Conservation (phyloP, 2,797 vertebrate species). For the Pelobates cultripes region DNA sequence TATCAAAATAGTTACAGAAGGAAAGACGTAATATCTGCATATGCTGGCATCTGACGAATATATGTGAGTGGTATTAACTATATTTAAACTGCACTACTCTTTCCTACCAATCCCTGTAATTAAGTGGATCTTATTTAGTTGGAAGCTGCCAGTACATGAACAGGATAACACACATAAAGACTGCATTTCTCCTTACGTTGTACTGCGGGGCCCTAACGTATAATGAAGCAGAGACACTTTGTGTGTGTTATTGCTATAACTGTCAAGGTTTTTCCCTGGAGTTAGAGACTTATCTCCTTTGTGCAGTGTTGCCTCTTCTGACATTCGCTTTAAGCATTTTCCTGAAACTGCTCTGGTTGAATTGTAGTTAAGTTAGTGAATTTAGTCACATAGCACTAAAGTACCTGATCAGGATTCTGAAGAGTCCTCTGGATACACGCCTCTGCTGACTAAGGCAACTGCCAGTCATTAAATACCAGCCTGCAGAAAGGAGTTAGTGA, state of each 20-base stretch:
- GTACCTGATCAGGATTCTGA: constrained; percentile 10
- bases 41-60: too few species aligned
- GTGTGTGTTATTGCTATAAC: background rate
- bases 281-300: constrained; percentile 47
- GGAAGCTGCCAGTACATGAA: too few species aligned
- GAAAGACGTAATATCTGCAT: too few species aligned
- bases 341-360: constrained; percentile 3
- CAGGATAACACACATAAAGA: too few species aligned
- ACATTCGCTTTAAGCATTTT: constrained; percentile 33
- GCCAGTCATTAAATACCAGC: background rate
- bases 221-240: constrained; percentile 5
- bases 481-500: background rate
- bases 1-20: too few species aligned
- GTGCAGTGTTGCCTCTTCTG: constrained; percentile 31
- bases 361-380: constrained; percentile 38
- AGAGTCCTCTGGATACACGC: background rate
- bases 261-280: background rate
- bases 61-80: too few species aligned
- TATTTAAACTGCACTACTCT: too few species aligned
- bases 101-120: too few species aligned
- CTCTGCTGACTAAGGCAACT: background rate
- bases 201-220: background rate
- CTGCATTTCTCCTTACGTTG: too few species aligned
- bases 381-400: constrained; percentile 16
- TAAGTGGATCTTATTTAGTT: too few species aligned